These are phyloP conservation scores for Noctua fimbriata DNA, from an alignment of 2,888 invertebrate species.

Conservation along the genomic window DNA sequence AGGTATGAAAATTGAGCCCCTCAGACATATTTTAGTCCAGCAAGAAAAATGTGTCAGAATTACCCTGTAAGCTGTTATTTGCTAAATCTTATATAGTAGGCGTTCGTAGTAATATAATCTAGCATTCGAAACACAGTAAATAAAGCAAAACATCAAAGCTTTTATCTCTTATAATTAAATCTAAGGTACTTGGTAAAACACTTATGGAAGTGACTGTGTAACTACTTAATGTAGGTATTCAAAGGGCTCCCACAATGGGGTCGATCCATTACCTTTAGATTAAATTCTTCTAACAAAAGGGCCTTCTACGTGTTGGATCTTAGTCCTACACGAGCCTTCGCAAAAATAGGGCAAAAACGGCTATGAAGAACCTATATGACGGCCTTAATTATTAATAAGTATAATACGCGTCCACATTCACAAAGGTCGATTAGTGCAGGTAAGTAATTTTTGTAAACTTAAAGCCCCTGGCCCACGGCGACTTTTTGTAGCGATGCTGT, in stretches of 20 bases:
- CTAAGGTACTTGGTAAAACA: constrained; percentile 2
- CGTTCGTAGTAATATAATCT: background rate
- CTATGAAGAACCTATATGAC: background rate
- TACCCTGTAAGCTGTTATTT: background rate
- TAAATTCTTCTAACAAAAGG: constrained; percentile 57
- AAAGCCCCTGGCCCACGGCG: too few relatives aligned
- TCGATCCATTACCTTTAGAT: constrained; percentile 50
- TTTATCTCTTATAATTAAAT: background rate
- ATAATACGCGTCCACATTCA: too few relatives aligned
- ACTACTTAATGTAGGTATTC: constrained; percentile 7
- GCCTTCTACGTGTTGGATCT: constrained; percentile 48
- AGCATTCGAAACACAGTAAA: background rate
- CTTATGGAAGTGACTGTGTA: constrained; percentile 10
- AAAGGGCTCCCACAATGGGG: constrained; percentile 28
- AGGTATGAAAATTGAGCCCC: background rate
- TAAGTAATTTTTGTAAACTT: too few relatives aligned
- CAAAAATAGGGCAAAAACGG: constrained; percentile 22
- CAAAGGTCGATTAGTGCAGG: too few relatives aligned
- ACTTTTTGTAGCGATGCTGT: too few relatives aligned
- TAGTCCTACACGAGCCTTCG: background rate
- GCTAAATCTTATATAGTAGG: background rate
- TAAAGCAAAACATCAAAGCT: background rate
- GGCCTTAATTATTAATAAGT: too few relatives aligned
- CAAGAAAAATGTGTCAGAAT: background rate
- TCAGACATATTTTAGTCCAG: background rate